These are phyloP conservation scores for Pammene aurita DNA, from an alignment of 2,888 invertebrate species.

Conservation along the genomic window DNA sequence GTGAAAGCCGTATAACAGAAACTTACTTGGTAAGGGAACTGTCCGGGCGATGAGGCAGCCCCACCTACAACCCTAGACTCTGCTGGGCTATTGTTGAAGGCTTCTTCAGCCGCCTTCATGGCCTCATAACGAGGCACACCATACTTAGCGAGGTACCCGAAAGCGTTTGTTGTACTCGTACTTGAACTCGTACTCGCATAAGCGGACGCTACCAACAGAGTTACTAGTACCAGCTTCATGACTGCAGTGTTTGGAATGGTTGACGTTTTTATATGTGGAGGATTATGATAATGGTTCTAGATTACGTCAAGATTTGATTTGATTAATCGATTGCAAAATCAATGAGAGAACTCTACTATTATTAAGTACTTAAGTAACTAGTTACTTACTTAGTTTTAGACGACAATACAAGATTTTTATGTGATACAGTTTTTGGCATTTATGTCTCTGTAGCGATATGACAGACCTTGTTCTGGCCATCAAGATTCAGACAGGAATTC, in stretches of 20 bases:
- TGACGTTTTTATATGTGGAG: slow-evolving; percentile 3
- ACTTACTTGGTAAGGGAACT: slow-evolving; percentile 57
- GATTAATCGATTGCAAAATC: slow-evolving; percentile 27
- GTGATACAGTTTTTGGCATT: too few species aligned
- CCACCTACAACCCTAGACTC: slow-evolving; percentile 55
- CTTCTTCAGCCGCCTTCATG: slow-evolving; percentile 54
- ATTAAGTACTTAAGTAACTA: too few species aligned
- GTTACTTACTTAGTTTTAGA: too few species aligned
- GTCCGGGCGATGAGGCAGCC: slow-evolving; percentile 51
- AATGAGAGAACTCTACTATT: neutral
- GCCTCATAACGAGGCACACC: slow-evolving; percentile 59
- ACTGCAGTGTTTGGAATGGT: neutral
- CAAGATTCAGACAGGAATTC: too few species aligned
- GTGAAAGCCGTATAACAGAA: too few species aligned
- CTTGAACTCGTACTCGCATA: slow-evolving; percentile 46
- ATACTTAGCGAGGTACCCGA: slow-evolving; percentile 56
- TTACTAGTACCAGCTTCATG: slow-evolving; percentile 46
- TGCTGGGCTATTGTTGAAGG: slow-evolving; percentile 43
- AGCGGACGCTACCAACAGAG: slow-evolving; percentile 47
- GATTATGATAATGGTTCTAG: slow-evolving; percentile 19
- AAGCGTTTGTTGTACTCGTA: slow-evolving; percentile 47
- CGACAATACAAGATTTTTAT: too few species aligned
- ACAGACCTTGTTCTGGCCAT: too few species aligned
- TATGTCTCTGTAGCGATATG: too few species aligned
- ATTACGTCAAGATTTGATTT: slow-evolving; percentile 37